These are phyloP conservation scores for Sebastes steindachneri DNA, from an alignment of 2,797 vertebrate species.

Conservation along the genomic window DNA sequence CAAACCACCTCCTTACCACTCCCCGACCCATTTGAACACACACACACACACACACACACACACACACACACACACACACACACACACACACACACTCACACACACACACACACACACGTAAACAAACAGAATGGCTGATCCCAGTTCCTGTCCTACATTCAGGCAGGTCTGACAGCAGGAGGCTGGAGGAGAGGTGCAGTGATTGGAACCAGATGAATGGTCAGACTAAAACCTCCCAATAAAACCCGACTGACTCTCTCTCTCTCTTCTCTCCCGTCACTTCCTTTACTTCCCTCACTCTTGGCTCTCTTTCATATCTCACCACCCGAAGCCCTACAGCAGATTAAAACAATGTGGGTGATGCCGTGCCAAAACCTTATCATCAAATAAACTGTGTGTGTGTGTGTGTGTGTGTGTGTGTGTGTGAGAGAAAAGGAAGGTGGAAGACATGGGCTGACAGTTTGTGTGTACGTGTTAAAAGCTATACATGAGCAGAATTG, in stretches of 20 bases:
- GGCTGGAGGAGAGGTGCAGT: slow-evolving; percentile 9
- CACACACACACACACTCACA: neutral
- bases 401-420: no score
- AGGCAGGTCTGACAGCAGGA: slow-evolving; percentile 21
- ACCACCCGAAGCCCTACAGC: slow-evolving; percentile 16
- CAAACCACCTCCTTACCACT: neutral
- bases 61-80: neutral
- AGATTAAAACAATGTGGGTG: slow-evolving; percentile 60
- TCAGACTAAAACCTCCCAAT: slow-evolving; percentile 26
- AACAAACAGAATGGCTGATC: neutral
- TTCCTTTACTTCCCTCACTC: slow-evolving; percentile 6
- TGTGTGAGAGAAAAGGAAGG: neutral
- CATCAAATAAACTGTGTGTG: neutral
- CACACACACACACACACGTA: neutral
- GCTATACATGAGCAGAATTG: neutral
- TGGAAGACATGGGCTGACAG: neutral
- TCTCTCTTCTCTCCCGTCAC: neutral
- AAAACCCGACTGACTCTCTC: neutral
- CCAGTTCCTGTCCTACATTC: slow-evolving; percentile 18
- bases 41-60: neutral
- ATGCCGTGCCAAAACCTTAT: slow-evolving; percentile 33
- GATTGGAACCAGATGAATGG: slow-evolving; percentile 67
- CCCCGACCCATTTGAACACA: neutral
- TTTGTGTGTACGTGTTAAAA: neutral
- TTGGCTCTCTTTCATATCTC: slow-evolving; percentile 27